phyloP scores from a whole-genome alignment of 2,113 vertebrate species.

The Amphiprion ocellaris region DNA sequence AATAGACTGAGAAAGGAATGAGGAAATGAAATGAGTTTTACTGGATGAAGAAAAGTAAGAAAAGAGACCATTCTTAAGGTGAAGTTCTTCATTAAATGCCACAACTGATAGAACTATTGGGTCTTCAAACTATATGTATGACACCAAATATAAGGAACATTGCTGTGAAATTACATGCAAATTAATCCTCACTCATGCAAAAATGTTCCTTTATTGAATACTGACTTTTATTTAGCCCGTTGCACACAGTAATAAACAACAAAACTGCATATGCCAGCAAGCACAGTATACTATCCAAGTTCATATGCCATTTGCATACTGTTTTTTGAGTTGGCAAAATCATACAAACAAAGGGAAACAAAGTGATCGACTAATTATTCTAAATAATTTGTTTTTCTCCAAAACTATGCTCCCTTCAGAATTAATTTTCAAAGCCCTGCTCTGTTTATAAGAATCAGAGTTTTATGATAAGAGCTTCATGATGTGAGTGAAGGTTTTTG shows the following conservation, averaged over 20 bases:
- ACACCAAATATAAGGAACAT: background rate
- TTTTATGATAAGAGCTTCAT: background rate
- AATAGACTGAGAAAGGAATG: background rate
- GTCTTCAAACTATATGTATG: background rate
- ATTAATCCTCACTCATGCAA: background rate
- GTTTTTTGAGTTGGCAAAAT: background rate
- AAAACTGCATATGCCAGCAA: background rate
- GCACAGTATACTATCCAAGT: background rate
- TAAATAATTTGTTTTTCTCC: slow-evolving; percentile 9
- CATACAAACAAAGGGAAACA: background rate
- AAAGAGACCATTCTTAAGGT: background rate
- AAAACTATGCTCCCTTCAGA: background rate
- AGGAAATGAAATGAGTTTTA: background rate
- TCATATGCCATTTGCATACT: background rate
- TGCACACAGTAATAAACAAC: background rate
- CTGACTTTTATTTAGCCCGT: background rate
- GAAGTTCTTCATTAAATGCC: background rate
- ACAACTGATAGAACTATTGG: background rate
- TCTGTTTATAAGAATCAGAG: background rate
- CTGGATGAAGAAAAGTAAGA: background rate
- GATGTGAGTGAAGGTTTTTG: background rate
- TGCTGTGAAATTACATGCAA: background rate
- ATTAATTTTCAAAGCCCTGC: background rate
- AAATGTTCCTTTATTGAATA: background rate
- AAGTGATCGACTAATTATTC: background rate